phyloP scores from a whole-genome alignment of 2,797 vertebrate genomes.

The Sciaenops ocellatus region DNA sequence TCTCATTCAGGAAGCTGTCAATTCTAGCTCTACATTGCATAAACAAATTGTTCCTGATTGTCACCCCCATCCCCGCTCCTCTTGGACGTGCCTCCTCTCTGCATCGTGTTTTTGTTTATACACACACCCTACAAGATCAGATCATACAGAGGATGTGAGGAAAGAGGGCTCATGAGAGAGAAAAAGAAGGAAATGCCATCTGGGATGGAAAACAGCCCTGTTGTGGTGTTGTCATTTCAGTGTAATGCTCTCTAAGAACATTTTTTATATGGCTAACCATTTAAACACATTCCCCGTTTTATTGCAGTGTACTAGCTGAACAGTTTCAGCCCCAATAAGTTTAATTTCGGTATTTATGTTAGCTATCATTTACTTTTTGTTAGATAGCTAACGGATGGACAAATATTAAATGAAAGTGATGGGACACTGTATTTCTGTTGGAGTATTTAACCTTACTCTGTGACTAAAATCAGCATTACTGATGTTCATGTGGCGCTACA shows the following conservation, averaged over 20 bases:
- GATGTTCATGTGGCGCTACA: no score
- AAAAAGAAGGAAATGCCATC: slow-evolving; percentile 1
- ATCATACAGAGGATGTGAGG: slow-evolving; percentile 14
- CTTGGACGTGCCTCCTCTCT: not conserved
- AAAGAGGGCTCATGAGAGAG: not conserved
- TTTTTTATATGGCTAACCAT: not conserved
- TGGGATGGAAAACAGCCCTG: not conserved
- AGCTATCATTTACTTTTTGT: not conserved
- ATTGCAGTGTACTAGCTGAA: not conserved
- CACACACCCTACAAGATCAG: slow-evolving; percentile 2
- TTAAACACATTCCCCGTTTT: not conserved
- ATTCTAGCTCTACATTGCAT: not conserved
- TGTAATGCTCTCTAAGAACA: not conserved
- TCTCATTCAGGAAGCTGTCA: not conserved
- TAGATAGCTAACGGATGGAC: not conserved
- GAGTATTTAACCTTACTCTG: not conserved
- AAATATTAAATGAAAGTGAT: not conserved
- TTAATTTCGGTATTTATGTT: not conserved
- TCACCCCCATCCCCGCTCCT: not conserved
- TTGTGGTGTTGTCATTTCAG: not conserved
- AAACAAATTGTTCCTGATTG: slow-evolving; percentile 1
- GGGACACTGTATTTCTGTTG: not conserved
- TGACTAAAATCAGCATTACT: no score
- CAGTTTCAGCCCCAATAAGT: not conserved
- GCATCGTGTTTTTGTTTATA: slow-evolving; percentile 21